Conservation (phyloP, 2,113 vertebrate species). For the Ceyx melanurus region DNA sequence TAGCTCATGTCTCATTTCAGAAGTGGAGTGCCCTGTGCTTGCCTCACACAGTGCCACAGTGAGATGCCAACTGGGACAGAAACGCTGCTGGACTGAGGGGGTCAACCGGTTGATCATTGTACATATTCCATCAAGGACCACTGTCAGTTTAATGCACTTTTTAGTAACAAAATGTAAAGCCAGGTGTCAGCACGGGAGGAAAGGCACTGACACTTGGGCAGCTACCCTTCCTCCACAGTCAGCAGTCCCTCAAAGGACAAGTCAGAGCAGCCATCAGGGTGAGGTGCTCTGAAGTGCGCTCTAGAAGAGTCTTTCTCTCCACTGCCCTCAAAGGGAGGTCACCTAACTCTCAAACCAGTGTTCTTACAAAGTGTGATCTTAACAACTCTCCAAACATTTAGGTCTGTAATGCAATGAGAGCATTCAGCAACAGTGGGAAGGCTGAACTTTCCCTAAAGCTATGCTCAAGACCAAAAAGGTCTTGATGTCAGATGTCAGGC, state of each 20-base stretch:
- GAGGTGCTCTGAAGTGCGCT: neutral
- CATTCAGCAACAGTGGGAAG: neutral
- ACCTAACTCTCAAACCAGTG: neutral
- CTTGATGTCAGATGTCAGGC: neutral
- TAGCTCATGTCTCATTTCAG: neutral
- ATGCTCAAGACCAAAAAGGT: neutral
- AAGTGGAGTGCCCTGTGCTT: neutral
- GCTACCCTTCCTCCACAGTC: neutral
- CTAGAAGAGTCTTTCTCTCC: neutral
- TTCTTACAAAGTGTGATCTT: neutral
- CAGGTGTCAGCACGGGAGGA: neutral
- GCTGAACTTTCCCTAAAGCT: neutral
- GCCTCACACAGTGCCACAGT: rapidly evolving
- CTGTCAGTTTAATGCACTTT: neutral
- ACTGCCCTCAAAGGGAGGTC: neutral
- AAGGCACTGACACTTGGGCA: neutral
- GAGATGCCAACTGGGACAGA: neutral
- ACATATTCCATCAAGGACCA: neutral
- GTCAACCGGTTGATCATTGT: neutral
- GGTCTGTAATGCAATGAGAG: neutral
- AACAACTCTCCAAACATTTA: neutral
- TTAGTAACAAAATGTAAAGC: neutral
- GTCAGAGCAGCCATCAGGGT: neutral
- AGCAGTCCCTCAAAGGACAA: neutral
- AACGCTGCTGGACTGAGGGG: neutral